Percentiles rank a stretch among this genome's conserved stretches.
phyloP scores from a whole-genome alignment of 2,797 vertebrate species.

The Tragopan temminckii region DNA sequence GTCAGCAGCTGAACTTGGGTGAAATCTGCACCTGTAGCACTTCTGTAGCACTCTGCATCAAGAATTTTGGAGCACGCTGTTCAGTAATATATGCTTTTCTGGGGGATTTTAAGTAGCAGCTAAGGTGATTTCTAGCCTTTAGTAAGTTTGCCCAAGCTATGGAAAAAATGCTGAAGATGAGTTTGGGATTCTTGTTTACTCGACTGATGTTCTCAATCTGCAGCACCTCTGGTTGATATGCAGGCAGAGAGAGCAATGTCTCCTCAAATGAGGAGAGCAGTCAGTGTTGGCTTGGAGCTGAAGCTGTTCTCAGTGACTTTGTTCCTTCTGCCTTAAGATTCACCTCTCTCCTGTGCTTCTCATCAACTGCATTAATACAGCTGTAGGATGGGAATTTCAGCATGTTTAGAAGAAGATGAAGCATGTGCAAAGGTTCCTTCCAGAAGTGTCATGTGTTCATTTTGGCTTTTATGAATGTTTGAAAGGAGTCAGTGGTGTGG shows the following conservation, averaged over 20 bases:
- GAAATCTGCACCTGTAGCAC: background rate
- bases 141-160: background rate
- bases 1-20: background rate
- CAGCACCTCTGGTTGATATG: background rate
- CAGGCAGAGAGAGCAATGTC: background rate
- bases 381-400: conserved; percentile 52
- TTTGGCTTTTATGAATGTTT: conserved; percentile 57
- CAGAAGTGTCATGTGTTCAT: conserved; percentile 58
- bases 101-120: background rate
- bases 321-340: conserved; percentile 32
- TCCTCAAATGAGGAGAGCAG: background rate
- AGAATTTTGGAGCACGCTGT: background rate
- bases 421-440: conserved; percentile 33
- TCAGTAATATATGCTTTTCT: background rate
- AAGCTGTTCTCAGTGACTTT: background rate
- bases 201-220: background rate
- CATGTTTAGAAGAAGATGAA: conserved; percentile 67
- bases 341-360: conserved; percentile 31
- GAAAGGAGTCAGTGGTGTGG: conserved; percentile 18
- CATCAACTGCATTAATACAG: conserved; percentile 44
- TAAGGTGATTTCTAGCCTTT: background rate
- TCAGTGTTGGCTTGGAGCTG: background rate
- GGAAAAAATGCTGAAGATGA: background rate
- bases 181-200: background rate
- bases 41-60: background rate